Conservation (phyloP, 37 sponge, comb jelly and placozoan genomes). For the Crambe crambe region DNA sequence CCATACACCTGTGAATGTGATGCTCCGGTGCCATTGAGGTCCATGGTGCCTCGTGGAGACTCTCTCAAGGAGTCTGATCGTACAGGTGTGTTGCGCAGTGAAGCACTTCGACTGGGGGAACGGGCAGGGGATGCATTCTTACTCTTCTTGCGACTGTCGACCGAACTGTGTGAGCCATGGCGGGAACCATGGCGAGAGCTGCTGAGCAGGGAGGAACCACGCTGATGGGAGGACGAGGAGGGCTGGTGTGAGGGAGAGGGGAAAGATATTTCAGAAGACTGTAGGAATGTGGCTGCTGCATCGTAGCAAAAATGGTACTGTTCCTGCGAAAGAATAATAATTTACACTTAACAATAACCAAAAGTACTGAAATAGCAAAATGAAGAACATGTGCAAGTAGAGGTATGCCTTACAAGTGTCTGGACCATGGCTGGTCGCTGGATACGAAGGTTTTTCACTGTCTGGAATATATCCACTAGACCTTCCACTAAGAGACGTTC, state of each 20-base stretch:
- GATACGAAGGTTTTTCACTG: slow-evolving; percentile 85
- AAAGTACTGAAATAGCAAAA: not conserved
- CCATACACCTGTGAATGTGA: slow-evolving; percentile 35
- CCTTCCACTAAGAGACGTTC: slow-evolving; percentile 82
- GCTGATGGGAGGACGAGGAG: not conserved
- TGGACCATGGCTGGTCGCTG: slow-evolving; percentile 98
- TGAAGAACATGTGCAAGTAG: not conserved
- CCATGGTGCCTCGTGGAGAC: not conserved
- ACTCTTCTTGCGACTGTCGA: not conserved
- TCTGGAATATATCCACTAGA: slow-evolving; percentile 90
- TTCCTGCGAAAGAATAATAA: slow-evolving; percentile 35
- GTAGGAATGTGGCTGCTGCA: slow-evolving; percentile 53
- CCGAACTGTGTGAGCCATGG: not conserved
- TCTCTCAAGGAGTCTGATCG: slow-evolving; percentile 9
- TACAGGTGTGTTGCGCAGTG: slow-evolving; percentile 9
- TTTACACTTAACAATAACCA: not conserved
- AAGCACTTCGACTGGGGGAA: slow-evolving; percentile 1
- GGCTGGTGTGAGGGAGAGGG: slow-evolving; percentile 1
- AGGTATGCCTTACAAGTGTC: slow-evolving; percentile 75
- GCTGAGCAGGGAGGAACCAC: not conserved
- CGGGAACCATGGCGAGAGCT: not conserved
- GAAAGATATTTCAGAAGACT: slow-evolving; percentile 18
- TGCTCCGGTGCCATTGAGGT: slow-evolving; percentile 5
- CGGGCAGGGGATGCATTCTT: not conserved
- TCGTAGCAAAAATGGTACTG: slow-evolving; percentile 88